Evolutionary conservation across 1,140 invertebrate species (phyloP).

Genomic region (Leptinotarsa defecta): DNA sequence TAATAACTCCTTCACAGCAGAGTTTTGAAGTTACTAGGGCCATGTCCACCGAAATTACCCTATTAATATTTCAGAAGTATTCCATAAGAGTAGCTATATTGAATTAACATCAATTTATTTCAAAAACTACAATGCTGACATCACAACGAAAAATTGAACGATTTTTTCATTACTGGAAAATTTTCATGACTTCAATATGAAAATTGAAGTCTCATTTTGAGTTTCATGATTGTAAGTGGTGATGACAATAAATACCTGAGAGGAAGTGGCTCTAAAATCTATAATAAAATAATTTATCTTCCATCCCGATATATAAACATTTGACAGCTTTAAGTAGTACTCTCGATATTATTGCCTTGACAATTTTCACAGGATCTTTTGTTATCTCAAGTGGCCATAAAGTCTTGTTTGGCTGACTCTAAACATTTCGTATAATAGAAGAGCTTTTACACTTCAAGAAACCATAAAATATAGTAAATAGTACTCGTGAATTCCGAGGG

Average conservation of each 20-base stretch:
- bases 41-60: too few species aligned
- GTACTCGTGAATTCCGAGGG: slow-evolving; percentile 3
- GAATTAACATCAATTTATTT: too few species aligned
- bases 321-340: neutral
- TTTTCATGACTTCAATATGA: too few species aligned
- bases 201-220: too few species aligned
- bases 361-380: neutral
- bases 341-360: neutral
- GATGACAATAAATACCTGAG: neutral
- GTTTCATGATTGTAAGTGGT: neutral
- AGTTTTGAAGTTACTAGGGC: too few species aligned
- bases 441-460: neutral
- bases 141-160: too few species aligned
- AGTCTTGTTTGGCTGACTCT: neutral
- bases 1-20: too few species aligned
- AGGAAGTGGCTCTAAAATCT: neutral
- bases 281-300: neutral
- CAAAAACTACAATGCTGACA: too few species aligned
- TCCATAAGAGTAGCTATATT: too few species aligned
- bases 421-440: slow-evolving; percentile 1
- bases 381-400: slow-evolving; percentile 8
- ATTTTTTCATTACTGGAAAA: too few species aligned
- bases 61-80: too few species aligned
- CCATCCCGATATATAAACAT: neutral
- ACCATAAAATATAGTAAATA: slow-evolving; percentile 7